Percentiles rank a stretch among this genome's conserved stretches.
These are phyloP conservation scores for Parasteatoda tepidariorum DNA, from an alignment of 1,140 invertebrate genomes.

Conservation along the genomic window DNA sequence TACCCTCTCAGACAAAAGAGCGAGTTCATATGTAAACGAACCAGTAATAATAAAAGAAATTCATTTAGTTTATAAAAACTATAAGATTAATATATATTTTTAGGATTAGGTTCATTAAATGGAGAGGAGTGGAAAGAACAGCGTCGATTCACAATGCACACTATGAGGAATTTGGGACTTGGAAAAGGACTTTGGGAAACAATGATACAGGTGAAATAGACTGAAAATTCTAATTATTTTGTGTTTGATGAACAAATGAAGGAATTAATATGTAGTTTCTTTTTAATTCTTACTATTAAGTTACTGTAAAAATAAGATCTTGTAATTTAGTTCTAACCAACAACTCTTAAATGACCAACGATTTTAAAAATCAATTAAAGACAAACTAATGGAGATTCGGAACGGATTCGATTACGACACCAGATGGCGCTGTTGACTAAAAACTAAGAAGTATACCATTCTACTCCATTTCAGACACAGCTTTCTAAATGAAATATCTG, in stretches of 20 bases:
- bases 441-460: too few species aligned
- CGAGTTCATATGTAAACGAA: neutral
- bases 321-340: too few species aligned
- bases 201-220: slow-evolving; percentile 73
- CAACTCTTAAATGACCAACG: too few species aligned
- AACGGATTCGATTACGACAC: too few species aligned
- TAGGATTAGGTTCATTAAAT: slow-evolving; percentile 52
- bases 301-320: too few species aligned
- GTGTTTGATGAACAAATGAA: neutral
- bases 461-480: too few species aligned
- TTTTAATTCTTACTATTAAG: too few species aligned
- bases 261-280: too few species aligned
- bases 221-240: neutral
- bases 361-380: too few species aligned
- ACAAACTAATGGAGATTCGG: too few species aligned
- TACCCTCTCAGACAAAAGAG: neutral
- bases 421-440: too few species aligned
- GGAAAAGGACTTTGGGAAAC: slow-evolving; percentile 78
- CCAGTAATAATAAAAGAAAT: neutral
- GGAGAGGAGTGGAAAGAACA: slow-evolving; percentile 83
- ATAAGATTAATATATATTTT: neutral
- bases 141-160: slow-evolving; percentile 79
- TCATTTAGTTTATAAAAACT: neutral
- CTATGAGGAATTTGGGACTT: slow-evolving; percentile 80
- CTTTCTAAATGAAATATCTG: too few species aligned